phyloP scores from a whole-genome alignment of 2,113 vertebrate genomes.

The Seriola aureovittata region DNA sequence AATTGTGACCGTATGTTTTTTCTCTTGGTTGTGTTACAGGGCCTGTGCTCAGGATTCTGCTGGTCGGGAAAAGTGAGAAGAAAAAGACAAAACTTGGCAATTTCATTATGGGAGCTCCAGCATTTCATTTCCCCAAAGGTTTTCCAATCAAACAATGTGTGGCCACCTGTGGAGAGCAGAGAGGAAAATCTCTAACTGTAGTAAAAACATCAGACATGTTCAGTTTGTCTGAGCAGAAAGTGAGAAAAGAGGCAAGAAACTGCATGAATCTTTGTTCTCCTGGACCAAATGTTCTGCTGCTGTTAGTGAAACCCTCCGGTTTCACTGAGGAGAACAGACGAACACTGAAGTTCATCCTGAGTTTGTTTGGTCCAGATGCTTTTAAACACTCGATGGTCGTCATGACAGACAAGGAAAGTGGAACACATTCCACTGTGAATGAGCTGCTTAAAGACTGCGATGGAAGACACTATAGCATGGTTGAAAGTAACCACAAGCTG shows the following conservation, averaged over 20 bases:
- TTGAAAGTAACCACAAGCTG: fast-evolving
- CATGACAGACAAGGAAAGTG: fast-evolving
- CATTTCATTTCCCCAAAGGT: no score
- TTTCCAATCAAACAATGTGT: background rate
- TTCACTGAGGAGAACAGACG: no score
- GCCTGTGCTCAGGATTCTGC: constrained; percentile 21
- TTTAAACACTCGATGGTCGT: constrained; percentile 45
- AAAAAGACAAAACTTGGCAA: constrained; percentile 7
- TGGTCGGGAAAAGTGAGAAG: constrained; percentile 15
- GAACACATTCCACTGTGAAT: fast-evolving
- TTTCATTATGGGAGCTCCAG: background rate
- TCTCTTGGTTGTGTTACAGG: no score
- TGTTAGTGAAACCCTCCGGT: no score
- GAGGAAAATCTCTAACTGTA: background rate
- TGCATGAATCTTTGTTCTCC: constrained; percentile 29
- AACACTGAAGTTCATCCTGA: background rate
- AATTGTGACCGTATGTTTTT: no score
- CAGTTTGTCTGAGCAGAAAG: fast-evolving
- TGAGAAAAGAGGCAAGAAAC: background rate
- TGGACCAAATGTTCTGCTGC: constrained; percentile 45
- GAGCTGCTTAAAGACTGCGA: constrained; percentile 37
- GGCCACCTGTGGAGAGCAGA: background rate
- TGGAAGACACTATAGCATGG: constrained; percentile 19
- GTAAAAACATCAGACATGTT: constrained; percentile 40
- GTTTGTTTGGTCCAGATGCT: constrained; percentile 27